phyloP scores from a whole-genome alignment of 2,888 invertebrate species.

The Apamea sordens region DNA sequence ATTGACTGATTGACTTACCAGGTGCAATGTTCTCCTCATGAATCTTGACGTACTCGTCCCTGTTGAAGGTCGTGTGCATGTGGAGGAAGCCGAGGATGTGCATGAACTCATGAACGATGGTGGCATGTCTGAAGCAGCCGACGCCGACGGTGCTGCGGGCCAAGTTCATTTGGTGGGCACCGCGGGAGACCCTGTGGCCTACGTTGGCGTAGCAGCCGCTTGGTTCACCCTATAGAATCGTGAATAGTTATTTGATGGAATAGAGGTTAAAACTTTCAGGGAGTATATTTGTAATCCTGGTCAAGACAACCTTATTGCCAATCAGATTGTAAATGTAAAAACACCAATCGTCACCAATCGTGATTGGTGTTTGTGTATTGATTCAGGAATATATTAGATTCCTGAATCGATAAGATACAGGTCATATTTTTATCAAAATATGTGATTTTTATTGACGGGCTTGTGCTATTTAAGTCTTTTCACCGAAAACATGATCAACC shows the following conservation, averaged over 20 bases:
- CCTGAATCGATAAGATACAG: not conserved
- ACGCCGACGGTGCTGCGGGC: slow-evolving; percentile 84
- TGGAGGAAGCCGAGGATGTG: slow-evolving; percentile 87
- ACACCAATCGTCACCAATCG: not conserved
- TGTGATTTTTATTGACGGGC: slow-evolving; percentile 33
- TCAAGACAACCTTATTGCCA: not conserved
- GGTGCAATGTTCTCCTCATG: slow-evolving; percentile 92
- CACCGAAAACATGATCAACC: not conserved
- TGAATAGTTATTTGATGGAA: not conserved
- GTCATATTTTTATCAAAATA: not conserved
- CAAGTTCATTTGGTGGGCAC: slow-evolving; percentile 89
- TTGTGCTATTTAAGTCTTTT: slow-evolving; percentile 17
- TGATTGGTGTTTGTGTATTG: too few relatives aligned
- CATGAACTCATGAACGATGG: slow-evolving; percentile 94
- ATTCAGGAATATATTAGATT: too few relatives aligned
- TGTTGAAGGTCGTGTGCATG: slow-evolving; percentile 86
- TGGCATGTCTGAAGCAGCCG: slow-evolving; percentile 91
- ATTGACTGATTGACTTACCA: slow-evolving; percentile 78
- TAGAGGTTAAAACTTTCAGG: not conserved
- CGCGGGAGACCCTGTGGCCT: slow-evolving; percentile 81
- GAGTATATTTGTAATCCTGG: not conserved
- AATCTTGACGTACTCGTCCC: slow-evolving; percentile 91
- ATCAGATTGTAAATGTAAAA: not conserved
- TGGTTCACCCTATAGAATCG: slow-evolving; percentile 73
- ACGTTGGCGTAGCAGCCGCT: slow-evolving; percentile 85